Conservation (phyloP, 2,888 invertebrate species). For the Epsilonema sp. region DNA sequence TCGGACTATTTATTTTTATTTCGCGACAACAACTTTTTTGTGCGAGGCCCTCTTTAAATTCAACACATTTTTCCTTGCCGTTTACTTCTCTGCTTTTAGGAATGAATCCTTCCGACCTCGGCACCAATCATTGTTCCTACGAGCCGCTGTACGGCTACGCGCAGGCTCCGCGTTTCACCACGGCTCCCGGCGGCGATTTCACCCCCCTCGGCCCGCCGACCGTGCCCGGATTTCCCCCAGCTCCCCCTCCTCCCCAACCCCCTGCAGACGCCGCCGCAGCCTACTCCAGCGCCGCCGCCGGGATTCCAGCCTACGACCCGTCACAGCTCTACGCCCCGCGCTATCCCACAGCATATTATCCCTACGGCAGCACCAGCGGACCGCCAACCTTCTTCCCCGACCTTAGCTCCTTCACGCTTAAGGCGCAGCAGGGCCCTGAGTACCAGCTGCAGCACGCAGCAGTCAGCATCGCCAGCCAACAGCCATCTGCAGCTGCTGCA, state of each 20-base stretch:
- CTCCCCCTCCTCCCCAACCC: constrained; percentile 9
- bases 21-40: too few relatives aligned
- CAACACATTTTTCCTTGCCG: too few relatives aligned
- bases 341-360: constrained; percentile 3
- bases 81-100: too few relatives aligned
- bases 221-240: constrained; percentile 3
- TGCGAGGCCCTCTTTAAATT: too few relatives aligned
- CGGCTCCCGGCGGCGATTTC: constrained; percentile 11
- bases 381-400: constrained; percentile 6
- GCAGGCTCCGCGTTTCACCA: constrained; percentile 8
- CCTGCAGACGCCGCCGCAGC: neutral
- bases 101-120: constrained; percentile 8
- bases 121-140: constrained; percentile 10
- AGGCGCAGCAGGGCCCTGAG: neutral
- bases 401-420: neutral
- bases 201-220: constrained; percentile 13
- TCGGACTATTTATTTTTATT: too few relatives aligned
- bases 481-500: too few relatives aligned
- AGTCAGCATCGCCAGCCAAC: too few relatives aligned
- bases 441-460: too few relatives aligned
- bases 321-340: constrained; percentile 10
- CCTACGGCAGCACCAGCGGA: constrained; percentile 3
- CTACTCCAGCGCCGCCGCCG: neutral
- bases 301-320: constrained; percentile 14
- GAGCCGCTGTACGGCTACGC: constrained; percentile 12